A percentile compares a stretch with the other conserved stretches of the same genome.
phyloP scores from a whole-genome alignment of 2,888 invertebrate genomes.

The Teleiodes luculella region DNA sequence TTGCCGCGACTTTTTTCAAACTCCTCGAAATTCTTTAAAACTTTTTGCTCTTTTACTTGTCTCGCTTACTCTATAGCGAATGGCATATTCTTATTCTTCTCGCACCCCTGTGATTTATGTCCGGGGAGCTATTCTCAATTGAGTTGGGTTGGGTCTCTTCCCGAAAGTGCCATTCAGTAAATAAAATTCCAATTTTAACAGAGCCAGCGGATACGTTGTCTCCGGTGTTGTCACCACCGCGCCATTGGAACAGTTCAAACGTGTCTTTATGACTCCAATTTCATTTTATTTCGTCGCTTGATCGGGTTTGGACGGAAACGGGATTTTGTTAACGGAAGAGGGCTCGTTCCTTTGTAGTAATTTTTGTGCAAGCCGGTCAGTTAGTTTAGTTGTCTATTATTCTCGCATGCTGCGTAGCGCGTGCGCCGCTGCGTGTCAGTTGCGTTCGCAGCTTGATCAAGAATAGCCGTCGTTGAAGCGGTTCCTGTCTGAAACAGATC shows the following conservation, averaged over 20 bases:
- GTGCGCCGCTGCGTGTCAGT: conserved; percentile 64
- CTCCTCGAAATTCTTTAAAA: conserved; percentile 36
- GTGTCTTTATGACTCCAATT: conserved; percentile 43
- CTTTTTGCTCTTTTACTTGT: conserved; percentile 50
- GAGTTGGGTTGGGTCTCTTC: conserved; percentile 47
- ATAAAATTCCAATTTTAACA: conserved; percentile 69
- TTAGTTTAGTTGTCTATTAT: conserved; percentile 55
- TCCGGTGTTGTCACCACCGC: conserved; percentile 67
- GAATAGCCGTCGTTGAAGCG: conserved; percentile 68
- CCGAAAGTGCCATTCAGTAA: conserved; percentile 60
- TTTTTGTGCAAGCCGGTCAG: conserved; percentile 51
- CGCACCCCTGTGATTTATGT: conserved; percentile 67
- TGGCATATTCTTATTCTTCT: conserved; percentile 46
- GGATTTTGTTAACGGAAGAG: conserved; percentile 61
- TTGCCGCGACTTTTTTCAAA: conserved; percentile 14
- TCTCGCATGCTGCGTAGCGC: conserved; percentile 62
- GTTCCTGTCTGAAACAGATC: conserved; percentile 48
- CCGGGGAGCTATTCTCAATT: conserved; percentile 49
- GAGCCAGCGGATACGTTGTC: conserved; percentile 63
- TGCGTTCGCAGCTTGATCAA: conserved; percentile 66
- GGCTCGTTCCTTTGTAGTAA: conserved; percentile 51
- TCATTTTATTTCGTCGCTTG: conserved; percentile 55
- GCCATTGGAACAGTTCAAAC: conserved; percentile 48
- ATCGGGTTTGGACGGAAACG: conserved; percentile 64
- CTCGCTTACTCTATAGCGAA: conserved; percentile 41